phyloP scores from a whole-genome alignment of 2,888 invertebrate genomes.

The Artemia sinica region DNA sequence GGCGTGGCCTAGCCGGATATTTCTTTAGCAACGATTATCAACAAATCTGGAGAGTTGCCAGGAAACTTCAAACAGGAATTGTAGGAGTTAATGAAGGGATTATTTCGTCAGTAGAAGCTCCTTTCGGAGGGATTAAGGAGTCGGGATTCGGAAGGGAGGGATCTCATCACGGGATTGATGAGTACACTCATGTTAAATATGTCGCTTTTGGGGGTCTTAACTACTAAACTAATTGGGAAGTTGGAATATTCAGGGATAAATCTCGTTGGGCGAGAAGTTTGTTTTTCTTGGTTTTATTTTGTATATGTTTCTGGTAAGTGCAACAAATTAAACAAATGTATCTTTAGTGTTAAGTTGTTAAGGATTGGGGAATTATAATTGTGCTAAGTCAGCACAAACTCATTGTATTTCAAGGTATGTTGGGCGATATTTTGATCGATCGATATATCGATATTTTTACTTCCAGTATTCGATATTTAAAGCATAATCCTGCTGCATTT shows the following conservation, averaged over 20 bases:
- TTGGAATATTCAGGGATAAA: slow-evolving; percentile 10
- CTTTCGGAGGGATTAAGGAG: slow-evolving; percentile 93
- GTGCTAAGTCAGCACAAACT: no score
- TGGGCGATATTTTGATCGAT: no score
- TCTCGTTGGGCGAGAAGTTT: no score
- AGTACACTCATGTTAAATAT: slow-evolving; percentile 78
- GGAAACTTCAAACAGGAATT: slow-evolving; percentile 77
- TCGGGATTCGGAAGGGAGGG: slow-evolving; percentile 91
- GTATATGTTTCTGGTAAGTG: no score
- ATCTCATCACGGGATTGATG: slow-evolving; percentile 74
- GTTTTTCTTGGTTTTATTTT: no score
- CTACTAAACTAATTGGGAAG: slow-evolving; percentile 18
- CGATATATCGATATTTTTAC: no score
- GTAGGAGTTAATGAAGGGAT: slow-evolving; percentile 90
- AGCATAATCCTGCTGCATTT: no score
- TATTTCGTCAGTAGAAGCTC: slow-evolving; percentile 73
- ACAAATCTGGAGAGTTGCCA: slow-evolving; percentile 77
- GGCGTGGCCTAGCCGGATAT: slow-evolving; percentile 79
- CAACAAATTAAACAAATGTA: no score
- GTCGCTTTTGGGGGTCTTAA: slow-evolving; percentile 48
- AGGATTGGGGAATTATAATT: no score
- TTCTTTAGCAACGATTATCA: slow-evolving; percentile 74
- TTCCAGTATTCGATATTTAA: no score
- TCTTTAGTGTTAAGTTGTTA: no score
- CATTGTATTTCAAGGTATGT: no score